Conservation (phyloP, 2,888 invertebrate species). For the Taphrorychus bicolor region DNA sequence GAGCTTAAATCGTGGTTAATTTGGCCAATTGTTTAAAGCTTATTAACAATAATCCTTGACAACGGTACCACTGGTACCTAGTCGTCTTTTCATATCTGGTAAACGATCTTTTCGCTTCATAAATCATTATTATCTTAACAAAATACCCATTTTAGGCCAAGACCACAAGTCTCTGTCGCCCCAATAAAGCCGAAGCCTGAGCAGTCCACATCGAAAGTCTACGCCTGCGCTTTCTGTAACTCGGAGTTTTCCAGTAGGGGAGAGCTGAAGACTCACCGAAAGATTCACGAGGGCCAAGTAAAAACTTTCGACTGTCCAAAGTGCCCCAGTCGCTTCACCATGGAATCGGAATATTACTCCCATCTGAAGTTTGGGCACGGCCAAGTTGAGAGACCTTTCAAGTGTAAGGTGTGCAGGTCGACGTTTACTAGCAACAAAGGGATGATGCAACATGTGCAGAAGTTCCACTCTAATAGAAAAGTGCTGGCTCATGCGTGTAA, state of each 20-base stretch:
- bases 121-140: not conserved
- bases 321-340: constrained; percentile 4
- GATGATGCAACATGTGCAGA: not conserved
- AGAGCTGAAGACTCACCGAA: not conserved
- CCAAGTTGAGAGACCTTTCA: not conserved
- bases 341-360: constrained; percentile 9
- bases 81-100: too few relatives aligned
- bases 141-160: not conserved
- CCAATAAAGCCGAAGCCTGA: too few relatives aligned
- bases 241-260: not conserved
- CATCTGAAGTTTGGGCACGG: constrained; percentile 9
- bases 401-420: not conserved
- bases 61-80: too few relatives aligned
- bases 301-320: not conserved
- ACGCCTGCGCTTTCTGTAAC: constrained; percentile 9
- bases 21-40: too few relatives aligned
- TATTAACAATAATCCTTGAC: too few relatives aligned
- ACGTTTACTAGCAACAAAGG: not conserved
- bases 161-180: not conserved
- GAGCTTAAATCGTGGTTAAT: too few relatives aligned
- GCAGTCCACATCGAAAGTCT: constrained; percentile 4
- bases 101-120: not conserved
- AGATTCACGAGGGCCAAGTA: not conserved
- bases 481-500: not conserved
- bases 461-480: not conserved